Percentiles rank a stretch among this genome's conserved stretches.
Evolutionary conservation across 1,140 invertebrate species (phyloP).

Genomic region (Pteromalus puparum): DNA sequence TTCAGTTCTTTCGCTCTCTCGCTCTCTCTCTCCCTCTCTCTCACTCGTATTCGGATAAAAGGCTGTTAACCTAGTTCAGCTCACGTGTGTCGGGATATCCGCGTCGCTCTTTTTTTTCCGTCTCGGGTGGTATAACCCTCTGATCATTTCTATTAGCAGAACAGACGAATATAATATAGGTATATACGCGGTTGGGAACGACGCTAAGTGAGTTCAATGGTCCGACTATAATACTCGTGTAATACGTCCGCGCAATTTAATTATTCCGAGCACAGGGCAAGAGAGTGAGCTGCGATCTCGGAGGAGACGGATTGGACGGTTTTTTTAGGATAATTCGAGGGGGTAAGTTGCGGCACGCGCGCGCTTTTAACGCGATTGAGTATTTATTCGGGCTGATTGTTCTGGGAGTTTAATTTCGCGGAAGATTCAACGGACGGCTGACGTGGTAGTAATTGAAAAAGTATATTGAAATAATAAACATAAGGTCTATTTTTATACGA

Average conservation of each 20-base stretch:
- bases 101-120: background rate
- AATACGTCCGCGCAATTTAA: background rate
- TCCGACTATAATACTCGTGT: background rate
- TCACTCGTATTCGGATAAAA: slow-evolving; percentile 31
- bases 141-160: too few relatives aligned
- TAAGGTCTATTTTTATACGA: too few relatives aligned
- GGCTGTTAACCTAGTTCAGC: slow-evolving; percentile 39
- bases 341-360: too few relatives aligned
- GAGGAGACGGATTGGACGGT: background rate
- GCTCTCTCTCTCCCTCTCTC: too few relatives aligned
- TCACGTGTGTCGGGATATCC: background rate
- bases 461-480: too few relatives aligned
- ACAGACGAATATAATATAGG: background rate
- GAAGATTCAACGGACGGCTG: too few relatives aligned
- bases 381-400: too few relatives aligned
- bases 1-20: background rate
- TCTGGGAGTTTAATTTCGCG: too few relatives aligned
- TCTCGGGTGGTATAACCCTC: background rate
- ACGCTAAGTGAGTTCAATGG: slow-evolving; percentile 22
- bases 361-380: too few relatives aligned
- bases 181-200: background rate
- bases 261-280: background rate
- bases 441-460: too few relatives aligned
- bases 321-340: background rate
- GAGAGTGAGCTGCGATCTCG: background rate